Conservation (phyloP, 92 coral and sea anemone genomes). For the Diadumene lineata region DNA sequence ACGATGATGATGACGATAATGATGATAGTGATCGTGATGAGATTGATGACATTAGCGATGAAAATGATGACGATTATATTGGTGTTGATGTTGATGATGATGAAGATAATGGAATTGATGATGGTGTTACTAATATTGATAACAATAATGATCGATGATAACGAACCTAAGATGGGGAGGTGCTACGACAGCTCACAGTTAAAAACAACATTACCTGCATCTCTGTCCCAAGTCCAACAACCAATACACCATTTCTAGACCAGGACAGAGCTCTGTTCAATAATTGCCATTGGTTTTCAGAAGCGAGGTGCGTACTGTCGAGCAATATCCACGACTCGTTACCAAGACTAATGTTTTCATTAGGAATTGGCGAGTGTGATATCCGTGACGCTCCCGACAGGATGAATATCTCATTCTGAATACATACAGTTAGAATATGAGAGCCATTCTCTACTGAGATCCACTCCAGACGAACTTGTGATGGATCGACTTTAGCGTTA, state of each 20-base stretch:
- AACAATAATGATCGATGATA: neutral
- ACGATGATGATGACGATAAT: too few relatives aligned
- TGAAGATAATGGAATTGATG: too few relatives aligned
- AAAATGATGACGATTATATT: too few relatives aligned
- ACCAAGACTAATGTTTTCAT: slow-evolving; percentile 57
- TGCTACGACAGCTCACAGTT: too few relatives aligned
- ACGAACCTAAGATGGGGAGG: neutral
- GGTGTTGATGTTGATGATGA: too few relatives aligned
- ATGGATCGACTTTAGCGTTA: slow-evolving; percentile 48
- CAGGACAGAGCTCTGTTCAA: slow-evolving; percentile 85
- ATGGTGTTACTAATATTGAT: neutral
- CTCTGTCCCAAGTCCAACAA: slow-evolving; percentile 95
- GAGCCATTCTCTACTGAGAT: slow-evolving; percentile 92
- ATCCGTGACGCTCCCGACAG: slow-evolving; percentile 73
- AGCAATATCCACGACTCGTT: slow-evolving; percentile 87
- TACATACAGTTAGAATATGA: slow-evolving; percentile 78
- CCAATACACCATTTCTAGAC: slow-evolving; percentile 91
- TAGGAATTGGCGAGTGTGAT: slow-evolving; percentile 58
- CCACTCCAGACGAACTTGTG: slow-evolving; percentile 91
- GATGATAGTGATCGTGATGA: too few relatives aligned
- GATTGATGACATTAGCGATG: too few relatives aligned
- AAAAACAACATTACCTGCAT: slow-evolving; percentile 79
- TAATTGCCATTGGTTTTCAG: slow-evolving; percentile 89
- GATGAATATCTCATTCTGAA: slow-evolving; percentile 83
- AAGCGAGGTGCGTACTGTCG: slow-evolving; percentile 76